Base-by-base conservation (phyloP, 2,888 invertebrate genomes). In the Deilephila elpenor region DNA sequence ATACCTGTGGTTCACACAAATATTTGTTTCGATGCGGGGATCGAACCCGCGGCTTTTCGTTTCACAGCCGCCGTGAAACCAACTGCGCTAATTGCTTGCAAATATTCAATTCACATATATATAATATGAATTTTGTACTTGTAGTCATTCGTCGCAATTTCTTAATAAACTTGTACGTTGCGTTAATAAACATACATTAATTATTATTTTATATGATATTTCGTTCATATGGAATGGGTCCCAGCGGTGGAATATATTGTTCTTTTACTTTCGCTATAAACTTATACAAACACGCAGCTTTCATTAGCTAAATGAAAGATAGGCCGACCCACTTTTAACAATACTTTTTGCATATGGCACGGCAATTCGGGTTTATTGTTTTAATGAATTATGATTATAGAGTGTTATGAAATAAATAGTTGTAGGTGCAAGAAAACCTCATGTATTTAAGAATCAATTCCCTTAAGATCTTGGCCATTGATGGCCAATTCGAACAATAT, bases 231-330 rank as follows among this genome's bases (percentile, higher is more conserved):
- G 14, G 20, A 64, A 64, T 44, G 20, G 3, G 67, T 51, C 67
- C 67, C 67, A 7, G 17, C 14, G 25, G 67, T 25, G 25, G 11
- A 25, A 67, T 67, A 25, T 25, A 67, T 62, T 61, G 14, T 51
- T 17, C 34, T 51, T 67, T 25, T 17, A 67, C 25, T 20, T 67
- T 51, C 19, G 34, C 7, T 8, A 62, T 34, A 8, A 19, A 37
- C 25, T 17, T 67, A 14, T 14, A 20, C 20, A 64, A 64, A 64
- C 64, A 64, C 37, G 20, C 67, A 34, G 61, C 32, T 51, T 67
- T 67, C 67, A 67, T 67, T 67, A 67, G 51, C 51, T 67, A 67
- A 67, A 67, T 67, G 44, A 25, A 20, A 25, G 44, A 67, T 51
- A 25, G 44, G 14, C 67, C 44, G 51, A 51, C 67, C 67, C 44